Evolutionary conservation across 2,888 invertebrate genomes (phyloP).

Genomic region (Glaucopsyche alexis): DNA sequence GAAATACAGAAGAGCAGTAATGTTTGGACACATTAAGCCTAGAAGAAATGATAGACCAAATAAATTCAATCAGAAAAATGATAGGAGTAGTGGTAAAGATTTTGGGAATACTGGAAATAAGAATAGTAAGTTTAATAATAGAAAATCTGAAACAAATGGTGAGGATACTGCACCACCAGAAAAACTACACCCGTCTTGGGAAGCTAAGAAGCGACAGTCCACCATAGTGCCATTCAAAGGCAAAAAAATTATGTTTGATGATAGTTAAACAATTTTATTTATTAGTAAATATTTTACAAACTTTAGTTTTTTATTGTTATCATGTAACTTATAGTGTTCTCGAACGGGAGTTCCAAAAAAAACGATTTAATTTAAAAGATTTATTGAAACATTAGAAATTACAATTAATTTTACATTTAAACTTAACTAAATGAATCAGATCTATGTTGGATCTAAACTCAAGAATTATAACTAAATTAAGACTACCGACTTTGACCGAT

Average conservation of each 20-base stretch:
- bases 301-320: background rate
- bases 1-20: slow-evolving; percentile 64
- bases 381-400: too few species aligned
- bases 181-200: slow-evolving; percentile 78
- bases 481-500: too few species aligned
- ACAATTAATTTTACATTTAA: too few species aligned
- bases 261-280: slow-evolving; percentile 44
- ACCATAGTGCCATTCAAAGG: slow-evolving; percentile 70
- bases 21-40: slow-evolving; percentile 67
- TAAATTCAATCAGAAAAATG: slow-evolving; percentile 20
- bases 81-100: slow-evolving; percentile 31
- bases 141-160: slow-evolving; percentile 34
- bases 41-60: slow-evolving; percentile 47
- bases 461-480: too few species aligned
- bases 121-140: slow-evolving; percentile 37
- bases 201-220: slow-evolving; percentile 72
- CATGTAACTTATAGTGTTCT: too few species aligned
- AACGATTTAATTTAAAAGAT: too few species aligned
- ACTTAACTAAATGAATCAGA: too few species aligned
- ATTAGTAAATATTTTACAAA: slow-evolving; percentile 22
- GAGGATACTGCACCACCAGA: slow-evolving; percentile 48
- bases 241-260: slow-evolving; percentile 72
- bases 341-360: too few species aligned
- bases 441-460: too few species aligned
- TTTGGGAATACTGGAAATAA: slow-evolving; percentile 39